Evolutionary conservation across 1,140 invertebrate genomes (phyloP).

Genomic region (Camponotus floridanus): DNA sequence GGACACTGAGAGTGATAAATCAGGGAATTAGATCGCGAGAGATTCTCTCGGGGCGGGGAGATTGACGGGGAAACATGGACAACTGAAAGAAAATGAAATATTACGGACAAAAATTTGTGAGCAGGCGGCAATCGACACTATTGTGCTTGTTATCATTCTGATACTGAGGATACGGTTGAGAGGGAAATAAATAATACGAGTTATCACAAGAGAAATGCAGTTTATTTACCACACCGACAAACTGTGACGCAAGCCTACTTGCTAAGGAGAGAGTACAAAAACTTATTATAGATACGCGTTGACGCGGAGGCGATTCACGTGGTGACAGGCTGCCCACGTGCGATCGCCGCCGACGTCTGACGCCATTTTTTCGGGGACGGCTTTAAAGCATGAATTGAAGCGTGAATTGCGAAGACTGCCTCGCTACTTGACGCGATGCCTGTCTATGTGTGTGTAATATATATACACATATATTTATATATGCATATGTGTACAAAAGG

Average conservation of each 20-base stretch:
- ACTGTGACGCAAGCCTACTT: constrained; percentile 80
- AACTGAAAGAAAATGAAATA: not conserved
- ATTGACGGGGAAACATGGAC: not conserved
- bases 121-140: constrained; percentile 38
- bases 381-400: constrained; percentile 35
- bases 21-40: not conserved
- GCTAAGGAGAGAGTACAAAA: constrained; percentile 76
- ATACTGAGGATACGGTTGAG: constrained; percentile 74
- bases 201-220: constrained; percentile 85
- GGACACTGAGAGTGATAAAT: not conserved
- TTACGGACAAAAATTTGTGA: constrained; percentile 26
- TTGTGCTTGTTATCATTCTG: constrained; percentile 36
- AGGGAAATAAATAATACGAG: constrained; percentile 85
- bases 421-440: constrained; percentile 39
- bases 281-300: constrained; percentile 45
- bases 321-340: not conserved
- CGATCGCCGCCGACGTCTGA: not conserved
- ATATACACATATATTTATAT: not conserved
- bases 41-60: not conserved
- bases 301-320: not conserved
- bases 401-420: constrained; percentile 45
- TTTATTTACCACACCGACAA: constrained; percentile 86
- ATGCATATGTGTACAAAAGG: not conserved
- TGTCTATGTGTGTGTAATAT: not conserved
- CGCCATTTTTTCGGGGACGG: constrained; percentile 39